Base-by-base conservation (phyloP, 2,113 vertebrate genomes). In the Empidonax alnorum region DNA sequence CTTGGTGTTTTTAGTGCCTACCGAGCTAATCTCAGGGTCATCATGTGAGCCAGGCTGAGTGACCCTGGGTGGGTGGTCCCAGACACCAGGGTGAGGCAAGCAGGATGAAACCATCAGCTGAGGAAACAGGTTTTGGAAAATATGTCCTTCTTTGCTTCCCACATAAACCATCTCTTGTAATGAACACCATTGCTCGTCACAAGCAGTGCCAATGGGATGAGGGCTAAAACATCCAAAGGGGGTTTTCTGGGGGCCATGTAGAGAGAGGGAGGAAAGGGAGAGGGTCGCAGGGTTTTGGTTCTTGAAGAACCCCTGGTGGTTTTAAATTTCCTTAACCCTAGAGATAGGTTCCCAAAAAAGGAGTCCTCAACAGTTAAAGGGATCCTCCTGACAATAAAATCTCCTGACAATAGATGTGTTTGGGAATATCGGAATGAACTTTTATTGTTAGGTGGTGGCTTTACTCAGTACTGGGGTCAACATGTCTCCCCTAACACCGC, bases 211-310 rank as follows among this genome's bases (percentile, higher is more conserved):
- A 1, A 1, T 12, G 25, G 31, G 8, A 2, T 0, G 0, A 28
- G 25, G 27, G 19, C 1, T 0, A 0, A 53, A 56, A 44, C 3
- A 6, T 30, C 12, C 30, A 35, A 4, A 50, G 0, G 0, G 8
- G 10, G 3, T 25, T 18, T 65, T 77, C 61, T 77, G 37, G 10
- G 28, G 33, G 41, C 13, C 11, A 4, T 0, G 2, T 25, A 23
- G 52, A 61, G 27, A 18, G 31, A 53, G 6, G 30, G 5, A 86
- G 11, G 19, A 75, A 44, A 62, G 18, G 56, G 10, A 73, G 46
- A 77, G 4, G 12, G 23, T 18, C 69, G 5, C 16, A 42, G 18
- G 13, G 10, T 28, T 83, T 89, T 8, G 0, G 7, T 41, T 87
- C 33, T 9, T 0, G 2, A 19, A 33, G 46, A 76, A 63, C 42